Percentiles rank a stretch among this genome's conserved stretches.
These are phyloP conservation scores for Oreotrochilus melanogaster DNA, from an alignment of 2,113 vertebrate genomes.

Conservation along the genomic window DNA sequence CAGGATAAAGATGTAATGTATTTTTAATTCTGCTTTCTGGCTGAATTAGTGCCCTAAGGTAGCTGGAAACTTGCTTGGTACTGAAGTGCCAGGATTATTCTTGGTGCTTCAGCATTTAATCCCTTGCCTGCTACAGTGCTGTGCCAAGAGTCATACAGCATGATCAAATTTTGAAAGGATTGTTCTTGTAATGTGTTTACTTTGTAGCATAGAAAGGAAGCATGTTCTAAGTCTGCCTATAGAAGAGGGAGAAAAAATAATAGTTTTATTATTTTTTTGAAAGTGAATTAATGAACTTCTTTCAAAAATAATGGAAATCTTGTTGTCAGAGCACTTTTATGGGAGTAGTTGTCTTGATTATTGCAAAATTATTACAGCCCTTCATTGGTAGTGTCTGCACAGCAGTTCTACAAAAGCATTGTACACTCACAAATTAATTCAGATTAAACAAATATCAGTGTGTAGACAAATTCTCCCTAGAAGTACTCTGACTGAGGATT, in stretches of 20 bases:
- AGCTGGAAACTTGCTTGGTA: background rate
- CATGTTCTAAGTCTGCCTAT: background rate
- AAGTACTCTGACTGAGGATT: background rate
- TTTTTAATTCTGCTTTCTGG: constrained; percentile 37
- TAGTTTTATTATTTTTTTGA: background rate
- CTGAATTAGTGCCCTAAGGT: constrained; percentile 30
- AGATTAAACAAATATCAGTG: background rate
- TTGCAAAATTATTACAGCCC: background rate
- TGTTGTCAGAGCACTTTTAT: background rate
- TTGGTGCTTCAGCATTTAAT: background rate
- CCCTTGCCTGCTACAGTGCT: background rate
- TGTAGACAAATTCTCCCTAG: background rate
- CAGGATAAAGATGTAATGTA: background rate
- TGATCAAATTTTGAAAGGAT: background rate
- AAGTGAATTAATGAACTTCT: background rate
- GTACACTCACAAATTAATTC: background rate
- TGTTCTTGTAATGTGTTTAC: background rate
- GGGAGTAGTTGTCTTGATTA: background rate
- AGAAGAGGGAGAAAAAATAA: background rate
- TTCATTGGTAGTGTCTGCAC: background rate
- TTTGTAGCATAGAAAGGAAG: background rate
- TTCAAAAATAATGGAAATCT: background rate
- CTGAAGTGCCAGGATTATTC: background rate
- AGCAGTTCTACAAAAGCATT: background rate
- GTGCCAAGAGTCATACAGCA: background rate